Base-by-base conservation (phyloP, 2,888 invertebrate genomes). In the Heliothis peltigera region DNA sequence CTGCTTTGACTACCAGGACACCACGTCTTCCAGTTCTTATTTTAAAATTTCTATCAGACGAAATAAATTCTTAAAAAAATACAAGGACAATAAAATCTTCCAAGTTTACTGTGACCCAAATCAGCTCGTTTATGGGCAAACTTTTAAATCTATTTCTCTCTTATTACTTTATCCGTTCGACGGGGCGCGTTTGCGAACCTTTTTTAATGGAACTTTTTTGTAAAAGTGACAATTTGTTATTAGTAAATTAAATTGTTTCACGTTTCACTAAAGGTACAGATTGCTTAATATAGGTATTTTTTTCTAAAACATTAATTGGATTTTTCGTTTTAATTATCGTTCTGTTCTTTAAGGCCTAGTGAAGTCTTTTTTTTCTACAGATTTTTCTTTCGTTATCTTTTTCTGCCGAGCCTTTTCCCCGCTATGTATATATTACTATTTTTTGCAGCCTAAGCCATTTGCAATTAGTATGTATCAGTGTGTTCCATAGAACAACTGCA, bases 61-160 rank as follows among this genome's bases (percentile, higher is more conserved):
- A 39, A 15, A 39, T 39, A 39, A 56, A 43, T 12, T 15, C 15
- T 8, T 1, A 46, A 19, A 39, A 54, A 28, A 32, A 49, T n/a
- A 44, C 48, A 51, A 7, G 1, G 22, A 42, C n/a, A 42, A 66
- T 25, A 51, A 58, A 58, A n/a, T 47, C 4, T 17, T n/a, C 10
- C 22, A 55, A 62, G 22, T 55, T 55, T 21, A 52, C 17, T 12
- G 48, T 52, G 59, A 63, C 63, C 58, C 56, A 39, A 56, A 43
- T 46, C 58, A 48, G 52, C 18, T 47, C 42, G 53, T 63, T 55
- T 56, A 52, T 42, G n/a, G 4, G 7, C 21, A 71, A 71, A 53
- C 75, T 72, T 61, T 72, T 69, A 35, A 69, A 75, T 63, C 21
- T 59, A 63, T 59, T 62, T 62, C 59, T n/a, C 22, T 22, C 69